Evolutionary conservation across 2,797 vertebrate genomes (phyloP).

Genomic region (Petrocephalus schoutedeni): DNA sequence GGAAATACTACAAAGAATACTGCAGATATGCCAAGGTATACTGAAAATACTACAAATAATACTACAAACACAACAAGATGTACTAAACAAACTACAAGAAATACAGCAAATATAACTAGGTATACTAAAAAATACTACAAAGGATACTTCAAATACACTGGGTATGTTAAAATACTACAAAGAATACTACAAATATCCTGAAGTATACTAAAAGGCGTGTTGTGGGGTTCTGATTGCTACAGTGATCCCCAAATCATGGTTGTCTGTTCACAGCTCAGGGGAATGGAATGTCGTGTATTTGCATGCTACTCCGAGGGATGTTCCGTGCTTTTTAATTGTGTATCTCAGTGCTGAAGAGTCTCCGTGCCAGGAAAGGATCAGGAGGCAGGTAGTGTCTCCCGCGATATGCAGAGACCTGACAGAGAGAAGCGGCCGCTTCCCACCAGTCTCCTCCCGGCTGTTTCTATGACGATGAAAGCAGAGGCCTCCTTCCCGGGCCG

Average conservation of each 20-base stretch:
- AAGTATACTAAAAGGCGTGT: neutral
- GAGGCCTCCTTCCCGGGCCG: neutral
- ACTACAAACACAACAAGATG: neutral
- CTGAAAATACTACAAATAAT: neutral
- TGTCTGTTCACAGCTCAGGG: neutral
- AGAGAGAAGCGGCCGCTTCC: neutral
- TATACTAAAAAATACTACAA: neutral
- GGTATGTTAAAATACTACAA: neutral
- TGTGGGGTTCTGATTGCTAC: too few relatives aligned
- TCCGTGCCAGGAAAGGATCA: too few relatives aligned
- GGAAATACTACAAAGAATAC: neutral
- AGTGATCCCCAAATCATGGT: neutral
- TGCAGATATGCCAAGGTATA: neutral
- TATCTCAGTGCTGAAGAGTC: too few relatives aligned
- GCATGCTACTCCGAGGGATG: too few relatives aligned
- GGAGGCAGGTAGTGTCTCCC: neutral
- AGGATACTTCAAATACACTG: too few relatives aligned
- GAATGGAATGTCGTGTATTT: neutral
- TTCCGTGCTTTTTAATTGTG: too few relatives aligned
- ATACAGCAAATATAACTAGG: neutral
- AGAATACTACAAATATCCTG: neutral
- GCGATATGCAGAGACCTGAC: neutral
- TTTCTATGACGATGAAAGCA: slow-evolving; percentile 3
- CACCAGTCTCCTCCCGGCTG: neutral
- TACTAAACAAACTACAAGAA: neutral